Evolutionary conservation across 2,888 invertebrate genomes (phyloP), one percentile per base, ranked within the genome.

Genomic region (Pristionchus maxplancki): DNA sequence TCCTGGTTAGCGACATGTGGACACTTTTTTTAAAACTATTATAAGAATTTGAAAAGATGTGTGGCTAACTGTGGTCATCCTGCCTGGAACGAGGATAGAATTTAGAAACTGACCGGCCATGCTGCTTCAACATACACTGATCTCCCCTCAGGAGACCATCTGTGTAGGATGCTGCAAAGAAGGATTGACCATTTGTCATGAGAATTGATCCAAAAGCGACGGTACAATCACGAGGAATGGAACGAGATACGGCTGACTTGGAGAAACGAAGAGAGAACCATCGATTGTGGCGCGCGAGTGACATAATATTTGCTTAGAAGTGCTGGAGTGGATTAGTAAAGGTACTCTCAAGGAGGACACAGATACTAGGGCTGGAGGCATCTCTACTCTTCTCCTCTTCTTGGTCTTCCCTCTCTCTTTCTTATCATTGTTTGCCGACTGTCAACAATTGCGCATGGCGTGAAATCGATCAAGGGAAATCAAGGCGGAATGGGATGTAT

Each of bases 391-490:
- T 84, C 84, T 84, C 58, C 48, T n/a, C n/a, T 48, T 84, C 58
- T 58, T 67, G 31, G 34, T 58, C 62, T 62, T 34, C 24, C 24
- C 20, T 31, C 84, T 62, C 85, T 85, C 85, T 85, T 67, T 85
- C 67, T 85, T 67, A 64, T 85, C 85, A 85, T 85, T 85, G 62
- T 85, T 67, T 64, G 85, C 85, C 34, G 85, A 64, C 62, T 67
- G 50, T 85, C 85, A 85, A 85, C 44, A 64, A 85, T 64, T 62
- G 85, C 40, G 67, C 62, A 85, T 48, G 85, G 85, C 67, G 85
- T 85, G 64, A 85, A 67, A 85, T 62, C 62, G 85, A 85, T 62
- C n/a, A n/a, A 85, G 62, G 34, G 40, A 31, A 67, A 44, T 62
- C 62, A 31, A 50, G 53, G 15, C 37, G 37, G 34, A 53, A 62